Evolutionary conservation across 2,113 vertebrate genomes (phyloP).

Genomic region (Carassius carassius): DNA sequence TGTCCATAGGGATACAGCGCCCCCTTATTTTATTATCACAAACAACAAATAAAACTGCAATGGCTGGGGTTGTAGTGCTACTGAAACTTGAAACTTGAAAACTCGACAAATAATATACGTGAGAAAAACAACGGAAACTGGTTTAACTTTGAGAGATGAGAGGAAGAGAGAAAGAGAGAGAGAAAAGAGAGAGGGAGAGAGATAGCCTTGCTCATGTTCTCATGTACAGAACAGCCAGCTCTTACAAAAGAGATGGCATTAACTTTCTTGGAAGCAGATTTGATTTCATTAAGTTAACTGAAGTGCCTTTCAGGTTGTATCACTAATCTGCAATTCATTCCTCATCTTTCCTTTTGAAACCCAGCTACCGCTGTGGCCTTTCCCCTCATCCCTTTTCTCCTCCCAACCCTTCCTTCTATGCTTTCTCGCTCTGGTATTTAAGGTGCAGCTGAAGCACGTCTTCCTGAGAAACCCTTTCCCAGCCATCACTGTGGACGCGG

Average conservation of each 20-base stretch:
- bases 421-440: conserved; percentile 68
- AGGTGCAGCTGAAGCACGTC: conserved; percentile 82
- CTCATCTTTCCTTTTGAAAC: not conserved
- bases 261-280: not conserved
- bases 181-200: conserved; percentile 13
- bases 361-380: not conserved
- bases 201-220: not conserved
- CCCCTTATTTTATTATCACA: conserved; percentile 32
- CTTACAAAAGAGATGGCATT: not conserved
- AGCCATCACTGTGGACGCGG: conserved; percentile 83
- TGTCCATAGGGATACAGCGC: conserved; percentile 32
- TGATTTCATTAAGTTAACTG: not conserved
- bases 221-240: not conserved
- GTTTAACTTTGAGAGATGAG: conserved; percentile 8
- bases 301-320: conserved; percentile 8
- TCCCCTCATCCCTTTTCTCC: not conserved
- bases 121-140: conserved; percentile 40
- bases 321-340: conserved; percentile 7
- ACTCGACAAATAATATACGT: conserved; percentile 51
- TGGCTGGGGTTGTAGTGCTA: conserved; percentile 57
- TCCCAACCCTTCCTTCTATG: conserved; percentile 30
- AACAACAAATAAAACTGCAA: conserved; percentile 21
- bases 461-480: conserved; percentile 83
- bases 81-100: conserved; percentile 22
- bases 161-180: conserved; percentile 24